Evolutionary conservation across 2,113 vertebrate genomes (phyloP).

Genomic region (Phainopepla nitens): DNA sequence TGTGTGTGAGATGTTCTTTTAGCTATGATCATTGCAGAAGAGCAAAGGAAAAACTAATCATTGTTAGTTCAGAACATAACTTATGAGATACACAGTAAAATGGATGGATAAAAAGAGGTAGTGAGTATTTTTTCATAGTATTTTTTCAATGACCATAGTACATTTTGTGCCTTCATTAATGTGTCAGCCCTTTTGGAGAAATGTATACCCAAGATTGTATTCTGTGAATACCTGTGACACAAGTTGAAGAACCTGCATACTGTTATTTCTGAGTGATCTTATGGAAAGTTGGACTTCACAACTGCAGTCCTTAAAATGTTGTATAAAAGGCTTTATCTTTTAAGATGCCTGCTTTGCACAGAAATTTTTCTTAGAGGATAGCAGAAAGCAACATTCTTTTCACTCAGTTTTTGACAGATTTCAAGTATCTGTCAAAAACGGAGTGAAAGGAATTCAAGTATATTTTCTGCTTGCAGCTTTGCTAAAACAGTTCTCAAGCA

Average conservation of each 20-base stretch:
- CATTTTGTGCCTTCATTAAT: background rate
- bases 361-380: background rate
- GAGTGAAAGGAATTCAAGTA: too few relatives aligned
- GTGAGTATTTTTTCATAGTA: background rate
- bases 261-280: background rate
- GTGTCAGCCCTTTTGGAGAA: background rate
- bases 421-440: background rate
- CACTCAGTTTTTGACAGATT: background rate
- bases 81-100: background rate
- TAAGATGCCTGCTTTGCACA: background rate
- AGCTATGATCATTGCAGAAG: background rate
- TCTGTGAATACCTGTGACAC: background rate
- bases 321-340: background rate
- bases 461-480: background rate
- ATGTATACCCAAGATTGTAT: background rate
- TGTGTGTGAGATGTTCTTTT: background rate
- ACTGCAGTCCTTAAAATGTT: background rate
- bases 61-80: background rate
- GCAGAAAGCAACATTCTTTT: background rate
- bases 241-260: background rate
- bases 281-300: background rate
- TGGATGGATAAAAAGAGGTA: accelerated
- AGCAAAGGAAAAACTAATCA: background rate
- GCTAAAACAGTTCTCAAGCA: background rate
- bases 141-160: background rate